Evolutionary conservation across 2,888 invertebrate genomes (phyloP), one percentile per base, ranked within the genome.

Genomic region (Acrobeloides nanus): DNA sequence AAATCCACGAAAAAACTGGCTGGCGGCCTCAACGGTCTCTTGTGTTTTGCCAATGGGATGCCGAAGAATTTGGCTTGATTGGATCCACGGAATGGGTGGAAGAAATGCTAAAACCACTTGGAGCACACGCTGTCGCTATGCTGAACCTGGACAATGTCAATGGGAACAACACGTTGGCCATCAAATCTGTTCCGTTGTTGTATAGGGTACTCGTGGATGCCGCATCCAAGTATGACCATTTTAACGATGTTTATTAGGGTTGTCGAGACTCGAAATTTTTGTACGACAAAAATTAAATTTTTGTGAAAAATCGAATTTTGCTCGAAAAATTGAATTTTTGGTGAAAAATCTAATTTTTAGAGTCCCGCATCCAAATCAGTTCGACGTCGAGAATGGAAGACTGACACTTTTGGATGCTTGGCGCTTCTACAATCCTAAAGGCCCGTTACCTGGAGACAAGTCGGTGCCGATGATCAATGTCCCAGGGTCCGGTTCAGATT

Each of bases 11-110:
- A 27, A 48, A 60, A 31, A 67, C 62, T 68, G 76, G 76, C 3
- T 80, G 79, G 79, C 62, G 73, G 27, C 80, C 80, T 4, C 64
- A 76, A 6, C 58, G 79, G 37, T 74, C 76, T 2, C 66, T 80
- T 29, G 62, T 66, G n/a, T 73, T 73, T 53, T 64, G 63, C 25
- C 75, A 75, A 25, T 80, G 79, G 79, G 79, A 77, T 42, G 78
- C 77, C 1, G 79, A 79, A 57, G 55, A 54, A 51, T 76, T 74
- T 48, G 77, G 76, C 4, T 60, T 78, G 3, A 67, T 78, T 35
- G 79, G 80, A 3, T 77, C 79, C 3, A 75, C 75, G 1, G 80
- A 80, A 62, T 79, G 76, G 74, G 61, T 56, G n/a, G 78, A 80
- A 68, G 74, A 73, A 37, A 61, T 61, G 46, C 55, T 59, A 12